phyloP scores from a whole-genome alignment of 2,113 vertebrate species.

The Hucho hucho region DNA sequence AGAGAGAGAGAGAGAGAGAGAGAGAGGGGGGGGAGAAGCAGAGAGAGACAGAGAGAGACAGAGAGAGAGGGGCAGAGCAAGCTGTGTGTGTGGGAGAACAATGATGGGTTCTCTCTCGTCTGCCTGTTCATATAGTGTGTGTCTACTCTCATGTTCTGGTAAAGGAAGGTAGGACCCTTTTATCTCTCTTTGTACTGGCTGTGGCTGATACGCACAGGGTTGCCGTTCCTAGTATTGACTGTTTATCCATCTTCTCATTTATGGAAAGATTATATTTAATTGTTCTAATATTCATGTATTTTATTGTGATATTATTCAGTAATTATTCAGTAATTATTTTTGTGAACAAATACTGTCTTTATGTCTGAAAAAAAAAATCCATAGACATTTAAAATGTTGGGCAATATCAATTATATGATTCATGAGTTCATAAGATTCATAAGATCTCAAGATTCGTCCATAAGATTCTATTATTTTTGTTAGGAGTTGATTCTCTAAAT shows the following conservation, averaged over 20 bases:
- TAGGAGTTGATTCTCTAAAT: background rate
- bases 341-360: background rate
- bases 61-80: slow-evolving; percentile 8
- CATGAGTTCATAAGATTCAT: too few relatives aligned
- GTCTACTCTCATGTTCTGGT: slow-evolving; percentile 28
- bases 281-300: background rate
- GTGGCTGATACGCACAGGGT: background rate
- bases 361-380: background rate
- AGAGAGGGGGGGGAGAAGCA: background rate
- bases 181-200: slow-evolving; percentile 36
- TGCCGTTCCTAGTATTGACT: background rate
- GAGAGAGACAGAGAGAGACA: too few relatives aligned
- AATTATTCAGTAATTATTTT: background rate
- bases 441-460: background rate
- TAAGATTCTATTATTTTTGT: background rate
- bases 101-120: slow-evolving; percentile 65
- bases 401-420: too few relatives aligned
- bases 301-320: background rate
- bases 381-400: background rate
- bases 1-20: background rate
- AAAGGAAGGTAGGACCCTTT: slow-evolving; percentile 64
- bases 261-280: background rate
- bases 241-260: slow-evolving; percentile 5
- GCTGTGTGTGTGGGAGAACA: slow-evolving; percentile 68
- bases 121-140: slow-evolving; percentile 42